Evolutionary conservation across 2,888 invertebrate genomes (phyloP), one percentile per base, ranked within the genome.

Genomic region (Nematopogon swammerdamellus): DNA sequence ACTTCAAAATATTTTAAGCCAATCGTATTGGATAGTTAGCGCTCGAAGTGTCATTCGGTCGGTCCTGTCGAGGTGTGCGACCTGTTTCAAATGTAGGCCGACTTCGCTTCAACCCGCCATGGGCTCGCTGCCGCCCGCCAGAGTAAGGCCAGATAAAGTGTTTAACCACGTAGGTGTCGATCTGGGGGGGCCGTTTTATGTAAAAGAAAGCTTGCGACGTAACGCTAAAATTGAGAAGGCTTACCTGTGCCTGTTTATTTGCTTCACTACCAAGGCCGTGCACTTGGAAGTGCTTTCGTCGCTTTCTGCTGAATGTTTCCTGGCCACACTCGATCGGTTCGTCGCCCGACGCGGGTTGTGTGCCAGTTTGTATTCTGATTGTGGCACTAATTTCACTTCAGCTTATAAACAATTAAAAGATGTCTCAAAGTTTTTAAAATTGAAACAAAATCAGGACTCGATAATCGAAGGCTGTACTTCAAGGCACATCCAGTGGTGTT

Each of bases 321-420:
- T 64, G 2, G 55, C 56, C 0, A 57, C 61, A 1, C 53, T 63
- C 1, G 53, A 58, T 11, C 52, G 62, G 11, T 64, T 65, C 36
- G 47, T 62, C 1, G 55, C 62, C 1, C 50, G 61, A 1, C 52
- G 62, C 17, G 62, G 62, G 2, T 52, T 55, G 1, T 55, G 57
- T 5, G 14, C 30, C 11, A 42, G 51, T 1, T 44, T 63, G 0
- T 57, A 56, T 36, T 58, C 58, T 1, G 63, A 64, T 44, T 55
- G 58, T 11, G 62, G 60, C 1, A 60, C 61, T 1, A 64, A 63
- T 45, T 65, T 61, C 25, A 50, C 54, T 1, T 43, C 52, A 1
- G 51, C 52, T 3, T 44, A 48, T 3, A 52, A 49, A 44, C 50
- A 56, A 29, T 44, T 55, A 1, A 43, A 16, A 2, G 45, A 50